Conservation (phyloP, 2,797 vertebrate species). For the Pangasius larnaudii region DNA sequence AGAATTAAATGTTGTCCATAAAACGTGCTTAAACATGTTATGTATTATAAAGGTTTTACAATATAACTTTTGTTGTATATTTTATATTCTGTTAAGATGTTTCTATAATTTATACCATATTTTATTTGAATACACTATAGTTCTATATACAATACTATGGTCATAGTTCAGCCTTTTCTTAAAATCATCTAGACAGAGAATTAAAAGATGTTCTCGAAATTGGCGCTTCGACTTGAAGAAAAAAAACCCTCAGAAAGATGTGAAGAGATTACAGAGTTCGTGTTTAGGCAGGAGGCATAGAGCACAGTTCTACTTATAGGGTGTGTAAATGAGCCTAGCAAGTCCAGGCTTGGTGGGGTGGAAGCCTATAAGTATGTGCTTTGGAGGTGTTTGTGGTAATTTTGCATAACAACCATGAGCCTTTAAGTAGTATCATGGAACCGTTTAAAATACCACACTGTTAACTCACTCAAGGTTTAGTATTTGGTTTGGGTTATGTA, state of each 20-base stretch:
- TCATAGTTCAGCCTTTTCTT: neutral
- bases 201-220: neutral
- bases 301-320: constrained; percentile 23
- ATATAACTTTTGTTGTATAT: neutral
- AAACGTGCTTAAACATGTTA: neutral
- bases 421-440: constrained; percentile 35
- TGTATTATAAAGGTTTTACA: neutral
- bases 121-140: neutral
- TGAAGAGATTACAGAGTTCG: constrained; percentile 18
- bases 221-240: too few relatives aligned
- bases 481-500: neutral
- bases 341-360: constrained; percentile 51
- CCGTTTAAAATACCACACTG: neutral
- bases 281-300: constrained; percentile 21
- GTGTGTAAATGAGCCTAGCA: constrained; percentile 43
- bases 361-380: constrained; percentile 54
- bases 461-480: neutral
- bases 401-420: constrained; percentile 22
- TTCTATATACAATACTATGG: neutral
- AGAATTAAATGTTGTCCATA: neutral
- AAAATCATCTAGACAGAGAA: neutral
- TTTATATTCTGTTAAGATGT: neutral
- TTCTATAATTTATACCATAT: neutral
- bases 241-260: neutral
- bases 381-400: constrained; percentile 39